These are phyloP conservation scores for Typhlomys cinereus DNA, from an alignment of 2,113 vertebrate species.

Conservation along the genomic window DNA sequence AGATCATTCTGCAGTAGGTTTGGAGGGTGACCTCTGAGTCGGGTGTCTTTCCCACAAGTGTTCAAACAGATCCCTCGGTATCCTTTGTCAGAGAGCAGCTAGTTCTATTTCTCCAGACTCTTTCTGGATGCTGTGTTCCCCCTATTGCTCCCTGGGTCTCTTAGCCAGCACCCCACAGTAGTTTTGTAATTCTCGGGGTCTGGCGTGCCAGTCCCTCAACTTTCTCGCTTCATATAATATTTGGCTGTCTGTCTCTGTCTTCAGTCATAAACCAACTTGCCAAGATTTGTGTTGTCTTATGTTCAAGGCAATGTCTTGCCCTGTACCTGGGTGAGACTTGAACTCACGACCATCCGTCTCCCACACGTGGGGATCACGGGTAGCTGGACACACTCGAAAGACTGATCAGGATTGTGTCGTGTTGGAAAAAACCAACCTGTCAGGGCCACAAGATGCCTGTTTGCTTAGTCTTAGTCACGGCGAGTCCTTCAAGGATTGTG, in stretches of 20 bases:
- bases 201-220: background rate
- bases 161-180: background rate
- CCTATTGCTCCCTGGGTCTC: rapidly evolving
- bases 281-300: background rate
- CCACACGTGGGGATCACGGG: background rate
- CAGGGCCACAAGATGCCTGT: no score
- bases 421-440: no score
- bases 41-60: background rate
- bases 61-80: no score
- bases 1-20: background rate
- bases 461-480: no score
- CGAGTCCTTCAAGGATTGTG: no score
- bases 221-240: background rate
- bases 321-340: background rate
- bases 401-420: no score
- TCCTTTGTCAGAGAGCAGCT: background rate
- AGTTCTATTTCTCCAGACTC: background rate
- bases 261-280: background rate
- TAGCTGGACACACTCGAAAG: no score
- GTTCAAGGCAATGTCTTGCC: background rate
- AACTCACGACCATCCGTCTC: background rate
- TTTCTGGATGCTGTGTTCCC: background rate
- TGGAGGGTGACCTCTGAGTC: background rate
- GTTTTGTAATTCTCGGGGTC: background rate
- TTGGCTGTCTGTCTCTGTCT: background rate